A percentile compares a stretch with the other conserved stretches of the same genome.
These are phyloP conservation scores for Notodonta ziczac DNA, from an alignment of 2,888 invertebrate species.

Conservation along the genomic window DNA sequence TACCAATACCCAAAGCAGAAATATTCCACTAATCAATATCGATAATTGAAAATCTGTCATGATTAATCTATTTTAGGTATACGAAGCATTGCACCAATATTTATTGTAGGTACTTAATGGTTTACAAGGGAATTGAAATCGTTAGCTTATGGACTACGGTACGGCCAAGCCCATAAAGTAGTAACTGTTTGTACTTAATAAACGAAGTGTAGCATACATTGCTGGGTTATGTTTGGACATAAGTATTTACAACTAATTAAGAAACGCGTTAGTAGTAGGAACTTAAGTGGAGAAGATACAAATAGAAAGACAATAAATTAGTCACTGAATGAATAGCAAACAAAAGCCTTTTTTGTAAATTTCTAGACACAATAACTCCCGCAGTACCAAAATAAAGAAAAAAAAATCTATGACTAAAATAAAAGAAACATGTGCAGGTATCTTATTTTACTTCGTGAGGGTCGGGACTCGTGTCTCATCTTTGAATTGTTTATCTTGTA, in stretches of 20 bases:
- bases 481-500: conserved; percentile 52
- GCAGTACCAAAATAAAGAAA: conserved; percentile 42
- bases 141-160: conserved; percentile 30
- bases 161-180: conserved; percentile 40
- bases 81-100: conserved; percentile 3
- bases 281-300: too few species aligned
- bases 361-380: conserved; percentile 23
- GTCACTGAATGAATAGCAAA: conserved; percentile 25
- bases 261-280: too few species aligned
- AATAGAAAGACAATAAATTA: conserved; percentile 10
- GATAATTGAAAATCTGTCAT: too few species aligned
- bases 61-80: background rate
- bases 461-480: conserved; percentile 23
- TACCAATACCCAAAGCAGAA: too few species aligned
- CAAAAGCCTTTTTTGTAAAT: conserved; percentile 18
- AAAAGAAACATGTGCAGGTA: conserved; percentile 29
- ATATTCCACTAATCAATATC: too few species aligned
- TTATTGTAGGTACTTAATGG: conserved; percentile 28
- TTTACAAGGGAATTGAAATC: conserved; percentile 45
- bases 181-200: background rate
- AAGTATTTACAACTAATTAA: too few species aligned
- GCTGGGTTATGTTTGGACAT: background rate
- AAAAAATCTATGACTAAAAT: conserved; percentile 31
- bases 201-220: background rate
- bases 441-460: conserved; percentile 36